These are phyloP conservation scores for Poeciliopsis presidionis DNA, from an alignment of 2,797 vertebrate species.

Conservation along the genomic window DNA sequence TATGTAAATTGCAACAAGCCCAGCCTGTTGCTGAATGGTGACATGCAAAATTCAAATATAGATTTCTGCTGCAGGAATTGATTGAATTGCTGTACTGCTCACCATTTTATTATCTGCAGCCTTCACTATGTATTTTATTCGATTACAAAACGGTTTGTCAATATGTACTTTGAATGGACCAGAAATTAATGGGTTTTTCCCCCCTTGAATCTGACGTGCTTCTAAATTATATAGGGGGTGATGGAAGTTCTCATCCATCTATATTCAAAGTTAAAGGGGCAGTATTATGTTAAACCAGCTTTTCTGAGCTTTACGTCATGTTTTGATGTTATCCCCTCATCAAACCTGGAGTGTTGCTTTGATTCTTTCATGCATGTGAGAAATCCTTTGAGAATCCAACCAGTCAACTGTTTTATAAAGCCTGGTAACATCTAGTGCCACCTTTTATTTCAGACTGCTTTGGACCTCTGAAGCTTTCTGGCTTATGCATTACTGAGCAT, in stretches of 20 bases:
- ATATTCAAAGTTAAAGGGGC: neutral
- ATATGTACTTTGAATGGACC: constrained; percentile 14
- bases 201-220: neutral
- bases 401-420: too few relatives aligned
- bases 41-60: constrained; percentile 62
- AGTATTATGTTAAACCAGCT: too few relatives aligned
- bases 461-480: too few relatives aligned
- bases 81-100: constrained; percentile 43
- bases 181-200: neutral
- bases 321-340: too few relatives aligned
- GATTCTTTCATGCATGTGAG: too few relatives aligned
- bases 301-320: too few relatives aligned
- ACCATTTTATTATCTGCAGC: constrained; percentile 19
- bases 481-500: too few relatives aligned
- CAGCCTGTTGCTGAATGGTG: constrained; percentile 46
- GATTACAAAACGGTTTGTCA: constrained; percentile 30
- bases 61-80: constrained; percentile 28
- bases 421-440: too few relatives aligned
- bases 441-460: too few relatives aligned
- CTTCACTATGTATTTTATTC: constrained; percentile 46
- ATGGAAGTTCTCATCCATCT: neutral
- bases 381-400: too few relatives aligned
- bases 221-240: neutral
- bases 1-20: constrained; percentile 55
- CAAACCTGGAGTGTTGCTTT: too few relatives aligned